Evolutionary conservation across 1,140 invertebrate genomes (phyloP).

Genomic region (Drosophila rhopaloa): DNA sequence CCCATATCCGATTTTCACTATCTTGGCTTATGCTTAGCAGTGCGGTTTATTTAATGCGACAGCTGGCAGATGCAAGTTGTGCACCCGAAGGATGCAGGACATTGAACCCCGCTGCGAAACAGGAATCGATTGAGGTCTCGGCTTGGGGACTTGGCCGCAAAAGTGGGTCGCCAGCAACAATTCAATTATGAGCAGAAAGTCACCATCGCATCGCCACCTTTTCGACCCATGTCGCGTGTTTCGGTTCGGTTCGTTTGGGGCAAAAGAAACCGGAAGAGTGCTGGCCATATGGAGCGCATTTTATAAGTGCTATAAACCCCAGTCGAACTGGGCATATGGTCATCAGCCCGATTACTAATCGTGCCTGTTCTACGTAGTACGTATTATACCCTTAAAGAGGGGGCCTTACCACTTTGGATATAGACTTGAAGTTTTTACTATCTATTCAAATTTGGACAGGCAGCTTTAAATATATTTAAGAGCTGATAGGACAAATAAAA

Average conservation of each 20-base stretch:
- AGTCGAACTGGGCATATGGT: conserved; percentile 20
- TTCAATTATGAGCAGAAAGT: conserved; percentile 9
- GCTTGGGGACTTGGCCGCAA: conserved; percentile 10
- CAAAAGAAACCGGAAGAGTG: conserved; percentile 32
- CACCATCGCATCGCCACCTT: conserved; percentile 15
- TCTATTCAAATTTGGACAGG: no score
- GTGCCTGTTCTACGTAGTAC: conserved; percentile 13
- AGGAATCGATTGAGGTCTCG: conserved; percentile 29
- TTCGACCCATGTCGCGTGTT: conserved; percentile 1
- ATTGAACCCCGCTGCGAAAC: conserved; percentile 35
- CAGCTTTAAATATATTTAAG: no score
- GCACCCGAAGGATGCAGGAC: conserved; percentile 28
- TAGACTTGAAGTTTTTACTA: no score
- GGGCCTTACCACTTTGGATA: background rate
- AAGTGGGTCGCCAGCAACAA: conserved; percentile 30
- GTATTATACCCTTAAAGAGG: background rate
- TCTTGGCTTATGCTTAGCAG: background rate
- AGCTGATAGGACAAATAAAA: no score
- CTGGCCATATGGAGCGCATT: conserved; percentile 22
- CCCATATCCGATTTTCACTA: background rate
- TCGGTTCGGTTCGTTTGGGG: no score
- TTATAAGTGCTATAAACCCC: conserved; percentile 14
- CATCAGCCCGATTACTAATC: conserved; percentile 2
- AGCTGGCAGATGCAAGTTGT: conserved; percentile 1
- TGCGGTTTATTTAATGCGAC: background rate